Base-by-base conservation (phyloP, 1,140 invertebrate genomes). In the Copidosoma floridanum region DNA sequence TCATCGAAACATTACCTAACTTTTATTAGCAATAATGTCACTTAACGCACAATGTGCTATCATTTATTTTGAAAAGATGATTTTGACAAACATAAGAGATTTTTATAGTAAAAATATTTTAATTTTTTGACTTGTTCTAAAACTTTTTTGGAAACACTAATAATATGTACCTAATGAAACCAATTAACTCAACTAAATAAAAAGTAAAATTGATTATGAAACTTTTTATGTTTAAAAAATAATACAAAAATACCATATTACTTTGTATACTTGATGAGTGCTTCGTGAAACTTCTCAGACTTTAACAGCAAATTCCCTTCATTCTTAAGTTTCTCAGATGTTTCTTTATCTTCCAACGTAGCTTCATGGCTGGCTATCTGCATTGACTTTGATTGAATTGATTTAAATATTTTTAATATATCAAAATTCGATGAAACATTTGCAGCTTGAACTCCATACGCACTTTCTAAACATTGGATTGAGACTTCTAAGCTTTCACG, bases 241-340 rank as follows among this genome's bases (percentile, higher is more conserved):
- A 47, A 27, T 32, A 12, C 8, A 48, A 54, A 43, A 43, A 20
- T 27, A 53, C 53, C 71, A 1, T 52, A 37, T 80, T 85, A 86
- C 86, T 87, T 87, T 65, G 90, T 87, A 74, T 97, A 97, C 71
- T 85, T 86, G 6, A 86, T 82, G 18, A 95, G 70, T 5, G 94
- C 94, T 80, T 93, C 91, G 11, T 84, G 81, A 75, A 86, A 91
- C 66, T 88, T 87, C 37, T 89, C 87, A 37, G 83, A 81, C 72
- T 92, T 93, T 90, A 97, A 94, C 5, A 89, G 81, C 53, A 87
- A 83, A 81, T 98, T 98, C 47, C 94, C 95, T 79, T 90, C 85
- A 66, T 87, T 89, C 74, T 95, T 94, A 1, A 91, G 79, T 41
- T 75, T 79, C 76, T 94, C 91, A 1, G 91, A 92, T 70, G 88